phyloP scores from a whole-genome alignment of 2,888 invertebrate species.

The Strigamia maritima region DNA sequence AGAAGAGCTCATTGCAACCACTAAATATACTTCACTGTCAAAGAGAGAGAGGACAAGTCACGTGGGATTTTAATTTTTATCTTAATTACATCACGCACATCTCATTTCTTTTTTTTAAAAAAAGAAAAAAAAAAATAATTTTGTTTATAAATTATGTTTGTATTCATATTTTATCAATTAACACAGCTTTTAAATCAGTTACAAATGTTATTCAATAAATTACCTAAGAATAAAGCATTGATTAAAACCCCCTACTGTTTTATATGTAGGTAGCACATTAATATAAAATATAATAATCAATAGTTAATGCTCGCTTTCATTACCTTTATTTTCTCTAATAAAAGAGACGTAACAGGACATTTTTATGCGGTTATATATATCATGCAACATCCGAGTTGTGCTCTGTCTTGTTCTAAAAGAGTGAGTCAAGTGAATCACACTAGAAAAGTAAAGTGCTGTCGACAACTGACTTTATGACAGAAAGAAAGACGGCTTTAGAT shows the following conservation, averaged over 20 bases:
- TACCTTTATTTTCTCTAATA: too few species aligned
- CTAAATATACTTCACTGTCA: conserved; percentile 13
- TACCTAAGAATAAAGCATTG: not conserved
- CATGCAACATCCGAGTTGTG: too few species aligned
- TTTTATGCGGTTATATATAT: too few species aligned
- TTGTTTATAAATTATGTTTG: not conserved
- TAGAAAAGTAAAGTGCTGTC: too few species aligned
- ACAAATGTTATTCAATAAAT: not conserved
- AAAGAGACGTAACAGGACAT: too few species aligned
- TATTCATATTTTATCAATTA: not conserved
- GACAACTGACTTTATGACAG: too few species aligned
- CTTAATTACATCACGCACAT: conserved; percentile 9
- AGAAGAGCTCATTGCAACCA: not conserved
- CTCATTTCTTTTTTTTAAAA: not conserved
- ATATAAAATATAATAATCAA: not conserved
- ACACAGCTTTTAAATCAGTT: not conserved
- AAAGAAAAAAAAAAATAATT: not conserved
- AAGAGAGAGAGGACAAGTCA: not conserved
- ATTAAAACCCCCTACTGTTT: not conserved
- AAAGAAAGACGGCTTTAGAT: too few species aligned
- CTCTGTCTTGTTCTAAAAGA: too few species aligned
- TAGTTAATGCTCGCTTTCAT: not conserved
- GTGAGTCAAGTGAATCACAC: too few species aligned
- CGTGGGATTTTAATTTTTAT: conserved; percentile 16
- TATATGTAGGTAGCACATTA: not conserved